Percentiles rank a stretch among this genome's conserved stretches.
Conservation (phyloP, 2,797 vertebrate genomes). For the Liparis tanakae region DNA sequence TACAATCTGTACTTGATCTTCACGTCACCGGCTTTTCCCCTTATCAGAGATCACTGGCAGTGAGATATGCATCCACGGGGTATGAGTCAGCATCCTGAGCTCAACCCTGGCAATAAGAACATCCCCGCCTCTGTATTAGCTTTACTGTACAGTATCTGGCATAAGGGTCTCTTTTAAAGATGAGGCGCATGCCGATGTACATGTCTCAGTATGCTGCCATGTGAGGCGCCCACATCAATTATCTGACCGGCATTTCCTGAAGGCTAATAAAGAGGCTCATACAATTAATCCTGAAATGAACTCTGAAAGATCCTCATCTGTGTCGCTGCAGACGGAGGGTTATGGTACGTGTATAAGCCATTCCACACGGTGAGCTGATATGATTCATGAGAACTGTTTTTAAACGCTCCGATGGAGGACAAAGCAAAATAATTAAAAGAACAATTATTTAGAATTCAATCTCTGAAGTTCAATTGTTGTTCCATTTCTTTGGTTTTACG, state of each 20-base stretch:
- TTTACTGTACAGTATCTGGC: not conserved
- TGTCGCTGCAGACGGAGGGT: slow-evolving; percentile 4
- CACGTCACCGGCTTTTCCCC: slow-evolving; percentile 28
- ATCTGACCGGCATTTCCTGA: slow-evolving; percentile 21
- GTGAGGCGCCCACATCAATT: slow-evolving; percentile 9
- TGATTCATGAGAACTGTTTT: not conserved
- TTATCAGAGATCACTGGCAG: slow-evolving; percentile 32
- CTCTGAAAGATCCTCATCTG: slow-evolving; percentile 19
- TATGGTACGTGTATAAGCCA: not conserved
- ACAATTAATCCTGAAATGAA: slow-evolving; percentile 26
- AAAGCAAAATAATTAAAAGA: not conserved
- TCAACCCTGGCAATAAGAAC: slow-evolving; percentile 30
- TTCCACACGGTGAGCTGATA: not conserved
- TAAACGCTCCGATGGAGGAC: not conserved
- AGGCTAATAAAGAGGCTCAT: slow-evolving; percentile 4
- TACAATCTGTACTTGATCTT: slow-evolving; percentile 50
- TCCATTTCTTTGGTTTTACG: not conserved
- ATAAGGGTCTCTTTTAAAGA: slow-evolving; percentile 5
- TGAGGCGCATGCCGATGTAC: not conserved
- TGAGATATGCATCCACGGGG: slow-evolving; percentile 38
- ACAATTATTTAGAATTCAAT: slow-evolving; percentile 1
- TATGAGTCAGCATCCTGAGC: slow-evolving; percentile 37
- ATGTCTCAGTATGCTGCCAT: slow-evolving; percentile 10
- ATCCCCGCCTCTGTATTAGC: slow-evolving; percentile 8
- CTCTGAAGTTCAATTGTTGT: not conserved